A percentile compares a stretch with the other conserved stretches of the same genome.
Conservation (phyloP, 2,888 invertebrate species). For the Pandemis heparana region DNA sequence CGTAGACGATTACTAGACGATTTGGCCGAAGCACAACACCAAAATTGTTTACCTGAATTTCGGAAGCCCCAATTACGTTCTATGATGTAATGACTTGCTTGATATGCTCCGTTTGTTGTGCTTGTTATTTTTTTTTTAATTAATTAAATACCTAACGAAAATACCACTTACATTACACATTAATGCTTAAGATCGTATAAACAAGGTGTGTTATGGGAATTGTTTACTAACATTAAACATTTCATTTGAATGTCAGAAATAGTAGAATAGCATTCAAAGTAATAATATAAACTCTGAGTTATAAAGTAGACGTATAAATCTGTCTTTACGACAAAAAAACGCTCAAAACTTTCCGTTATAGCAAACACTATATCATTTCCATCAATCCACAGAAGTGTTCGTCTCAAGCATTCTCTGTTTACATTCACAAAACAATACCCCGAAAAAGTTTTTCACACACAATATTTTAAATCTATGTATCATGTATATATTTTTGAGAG, state of each 20-base stretch:
- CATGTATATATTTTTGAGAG: constrained; percentile 33
- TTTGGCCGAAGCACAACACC: not conserved
- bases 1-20: too few relatives aligned
- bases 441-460: constrained; percentile 26
- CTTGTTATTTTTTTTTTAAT: not conserved
- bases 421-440: constrained; percentile 32
- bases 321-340: constrained; percentile 14
- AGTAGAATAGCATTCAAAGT: not conserved
- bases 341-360: constrained; percentile 15
- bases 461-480: constrained; percentile 38
- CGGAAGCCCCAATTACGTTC: not conserved
- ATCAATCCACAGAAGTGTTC: constrained; percentile 34
- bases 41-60: not conserved
- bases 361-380: constrained; percentile 32
- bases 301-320: constrained; percentile 12
- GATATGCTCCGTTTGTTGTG: not conserved
- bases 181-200: not conserved
- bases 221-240: constrained; percentile 9
- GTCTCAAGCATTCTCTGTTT: constrained; percentile 31
- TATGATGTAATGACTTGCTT: not conserved
- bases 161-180: not conserved
- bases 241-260: not conserved
- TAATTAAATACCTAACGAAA: not conserved
- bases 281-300: not conserved
- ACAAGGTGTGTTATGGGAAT: not conserved